A percentile compares a stretch with the other conserved stretches of the same genome.
Evolutionary conservation across 2,888 invertebrate species (phyloP).

Genomic region (Dicycla oo): DNA sequence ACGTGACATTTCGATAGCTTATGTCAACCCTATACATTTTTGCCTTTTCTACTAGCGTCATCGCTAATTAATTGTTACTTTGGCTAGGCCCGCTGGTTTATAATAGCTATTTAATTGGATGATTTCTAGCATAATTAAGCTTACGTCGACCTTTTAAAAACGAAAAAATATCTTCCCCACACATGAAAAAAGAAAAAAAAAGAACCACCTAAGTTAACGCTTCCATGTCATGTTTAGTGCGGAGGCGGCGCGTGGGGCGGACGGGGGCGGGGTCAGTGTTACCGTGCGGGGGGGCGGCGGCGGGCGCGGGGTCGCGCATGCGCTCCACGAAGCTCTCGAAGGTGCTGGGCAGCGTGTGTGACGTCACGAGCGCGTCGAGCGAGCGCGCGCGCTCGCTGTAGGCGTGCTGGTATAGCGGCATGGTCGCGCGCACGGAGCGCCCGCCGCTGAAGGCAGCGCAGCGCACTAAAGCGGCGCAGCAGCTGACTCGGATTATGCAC

Average conservation of each 20-base stretch:
- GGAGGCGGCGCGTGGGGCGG: conserved; percentile 41
- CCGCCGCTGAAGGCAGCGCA: conserved; percentile 98
- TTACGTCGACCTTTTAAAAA: background rate
- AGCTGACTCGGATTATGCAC: conserved; percentile 90
- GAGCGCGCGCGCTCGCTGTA: conserved; percentile 97
- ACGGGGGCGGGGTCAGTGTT: conserved; percentile 47
- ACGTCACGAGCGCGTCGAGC: conserved; percentile 95
- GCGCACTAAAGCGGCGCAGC: conserved; percentile 95
- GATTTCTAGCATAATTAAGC: conserved; percentile 18
- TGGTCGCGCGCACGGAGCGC: conserved; percentile 96
- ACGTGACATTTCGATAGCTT: no score
- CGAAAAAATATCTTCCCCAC: conserved; percentile 5
- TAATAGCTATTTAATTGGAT: conserved; percentile 26
- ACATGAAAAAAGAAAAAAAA: conserved; percentile 35
- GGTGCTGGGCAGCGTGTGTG: conserved; percentile 96
- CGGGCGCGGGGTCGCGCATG: conserved; percentile 79
- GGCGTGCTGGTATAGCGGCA: conserved; percentile 97
- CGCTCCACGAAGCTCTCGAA: conserved; percentile 94
- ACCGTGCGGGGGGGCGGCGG: conserved; percentile 48
- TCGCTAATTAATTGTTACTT: no score
- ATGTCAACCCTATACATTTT: no score
- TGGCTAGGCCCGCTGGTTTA: no score
- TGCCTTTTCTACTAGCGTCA: no score
- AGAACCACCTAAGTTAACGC: conserved; percentile 46
- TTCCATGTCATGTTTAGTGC: conserved; percentile 48